A percentile compares a stretch with the other conserved stretches of the same genome.
phyloP scores from a whole-genome alignment of 2,797 vertebrate genomes.

The Galago senegalensis region DNA sequence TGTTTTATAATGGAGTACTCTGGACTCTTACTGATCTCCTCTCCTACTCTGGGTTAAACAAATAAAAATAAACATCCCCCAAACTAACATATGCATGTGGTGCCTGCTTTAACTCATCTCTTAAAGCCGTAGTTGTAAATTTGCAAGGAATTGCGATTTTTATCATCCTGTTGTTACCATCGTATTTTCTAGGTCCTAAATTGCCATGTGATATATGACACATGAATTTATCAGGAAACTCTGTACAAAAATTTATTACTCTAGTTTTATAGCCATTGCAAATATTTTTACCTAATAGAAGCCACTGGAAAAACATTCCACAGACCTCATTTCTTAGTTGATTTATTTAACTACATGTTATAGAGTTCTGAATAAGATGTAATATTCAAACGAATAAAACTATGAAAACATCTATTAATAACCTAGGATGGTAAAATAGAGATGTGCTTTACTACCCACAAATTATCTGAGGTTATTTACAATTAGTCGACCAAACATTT shows the following conservation, averaged over 20 bases:
- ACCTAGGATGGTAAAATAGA: neutral
- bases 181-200: neutral
- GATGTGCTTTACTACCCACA: neutral
- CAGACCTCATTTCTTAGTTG: neutral
- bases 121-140: conserved; percentile 45
- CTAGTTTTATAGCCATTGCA: neutral
- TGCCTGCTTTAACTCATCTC: neutral
- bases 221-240: conserved; percentile 13
- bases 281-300: neutral
- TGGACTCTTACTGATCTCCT: neutral
- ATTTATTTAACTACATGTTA: neutral
- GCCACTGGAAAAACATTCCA: neutral
- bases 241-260: conserved; percentile 16
- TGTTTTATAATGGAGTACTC: no score
- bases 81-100: neutral
- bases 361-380: conserved; percentile 10
- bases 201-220: neutral
- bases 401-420: neutral
- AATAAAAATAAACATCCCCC: neutral
- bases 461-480: neutral
- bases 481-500: neutral
- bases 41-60: neutral
- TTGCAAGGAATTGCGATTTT: conserved; percentile 35
- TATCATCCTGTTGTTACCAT: neutral
- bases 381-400: conserved; percentile 3